Evolutionary conservation across 2,888 invertebrate genomes (phyloP).

Genomic region (Meiosimyza decipiens): DNA sequence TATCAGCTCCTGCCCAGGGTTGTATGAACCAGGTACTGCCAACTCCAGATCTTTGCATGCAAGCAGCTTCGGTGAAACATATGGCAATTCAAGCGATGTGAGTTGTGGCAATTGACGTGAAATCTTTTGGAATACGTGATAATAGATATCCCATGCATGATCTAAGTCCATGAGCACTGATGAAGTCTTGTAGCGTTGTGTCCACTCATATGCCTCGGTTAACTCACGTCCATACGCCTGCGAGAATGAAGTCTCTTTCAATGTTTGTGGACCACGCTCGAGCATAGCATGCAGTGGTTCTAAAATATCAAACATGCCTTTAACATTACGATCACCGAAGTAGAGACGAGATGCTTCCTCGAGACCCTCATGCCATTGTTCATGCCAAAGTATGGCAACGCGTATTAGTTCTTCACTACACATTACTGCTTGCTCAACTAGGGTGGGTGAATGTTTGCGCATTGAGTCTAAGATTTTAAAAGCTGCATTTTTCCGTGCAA

Average conservation of each 20-base stretch:
- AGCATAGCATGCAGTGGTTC: slow-evolving; percentile 95
- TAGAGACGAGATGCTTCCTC: slow-evolving; percentile 94
- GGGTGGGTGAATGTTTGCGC: slow-evolving; percentile 90
- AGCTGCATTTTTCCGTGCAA: slow-evolving; percentile 87
- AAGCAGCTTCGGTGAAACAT: slow-evolving; percentile 93
- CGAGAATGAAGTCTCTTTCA: slow-evolving; percentile 96
- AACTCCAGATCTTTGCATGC: slow-evolving; percentile 92
- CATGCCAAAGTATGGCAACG: slow-evolving; percentile 99
- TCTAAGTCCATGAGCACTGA: slow-evolving; percentile 91
- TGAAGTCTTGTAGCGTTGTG: slow-evolving; percentile 87
- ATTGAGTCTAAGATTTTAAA: slow-evolving; percentile 94
- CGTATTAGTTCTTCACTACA: slow-evolving; percentile 96
- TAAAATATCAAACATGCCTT: slow-evolving; percentile 95
- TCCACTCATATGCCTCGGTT: slow-evolving; percentile 95
- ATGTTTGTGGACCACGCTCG: slow-evolving; percentile 92
- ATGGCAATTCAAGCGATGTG: slow-evolving; percentile 91
- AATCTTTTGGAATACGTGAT: slow-evolving; percentile 97
- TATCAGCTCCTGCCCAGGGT: slow-evolving; percentile 89
- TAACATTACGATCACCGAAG: slow-evolving; percentile 95
- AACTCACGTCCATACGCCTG: slow-evolving; percentile 96
- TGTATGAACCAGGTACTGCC: slow-evolving; percentile 98
- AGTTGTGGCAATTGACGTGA: slow-evolving; percentile 93
- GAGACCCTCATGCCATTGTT: slow-evolving; percentile 98
- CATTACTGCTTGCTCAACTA: slow-evolving; percentile 96
- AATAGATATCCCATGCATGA: slow-evolving; percentile 99